Percentiles rank a stretch among this genome's conserved stretches.
Conservation (phyloP, 1,140 invertebrate species). For the Drosophila asahinai region DNA sequence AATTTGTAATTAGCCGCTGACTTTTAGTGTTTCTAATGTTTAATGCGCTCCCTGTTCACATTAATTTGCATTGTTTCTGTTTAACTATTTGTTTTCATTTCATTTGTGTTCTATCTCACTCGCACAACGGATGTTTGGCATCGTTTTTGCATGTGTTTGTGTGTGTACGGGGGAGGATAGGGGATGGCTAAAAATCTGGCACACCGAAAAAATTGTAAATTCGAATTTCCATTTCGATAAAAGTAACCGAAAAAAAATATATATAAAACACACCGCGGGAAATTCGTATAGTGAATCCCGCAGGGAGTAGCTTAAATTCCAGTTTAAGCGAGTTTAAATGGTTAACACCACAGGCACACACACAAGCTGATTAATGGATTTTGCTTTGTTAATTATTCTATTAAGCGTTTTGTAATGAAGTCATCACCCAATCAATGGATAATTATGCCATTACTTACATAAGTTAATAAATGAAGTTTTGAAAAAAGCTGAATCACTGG, state of each 20-base stretch:
- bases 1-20: slow-evolving; percentile 71
- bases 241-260: slow-evolving; percentile 8
- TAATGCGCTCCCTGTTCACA: slow-evolving; percentile 57
- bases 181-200: slow-evolving; percentile 52
- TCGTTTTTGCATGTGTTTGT: slow-evolving; percentile 39
- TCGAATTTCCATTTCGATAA: slow-evolving; percentile 41
- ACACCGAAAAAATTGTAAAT: slow-evolving; percentile 51
- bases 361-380: slow-evolving; percentile 20
- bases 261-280: slow-evolving; percentile 5
- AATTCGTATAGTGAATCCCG: not conserved
- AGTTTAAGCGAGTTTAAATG: slow-evolving; percentile 15
- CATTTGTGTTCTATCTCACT: slow-evolving; percentile 15
- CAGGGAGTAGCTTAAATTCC: not conserved
- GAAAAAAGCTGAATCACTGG: slow-evolving; percentile 13
- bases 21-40: slow-evolving; percentile 67
- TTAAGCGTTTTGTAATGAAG: slow-evolving; percentile 41
- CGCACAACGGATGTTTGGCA: slow-evolving; percentile 72
- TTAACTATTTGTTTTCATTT: slow-evolving; percentile 30
- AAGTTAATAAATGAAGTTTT: slow-evolving; percentile 11
- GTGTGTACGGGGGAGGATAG: slow-evolving; percentile 13
- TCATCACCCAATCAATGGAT: slow-evolving; percentile 34
- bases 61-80: slow-evolving; percentile 77
- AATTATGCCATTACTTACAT: slow-evolving; percentile 24
- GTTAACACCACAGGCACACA: slow-evolving; percentile 3
- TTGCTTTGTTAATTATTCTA: slow-evolving; percentile 30